These are phyloP conservation scores for Ascaphus truei DNA, from an alignment of 2,113 vertebrate genomes.

Conservation along the genomic window DNA sequence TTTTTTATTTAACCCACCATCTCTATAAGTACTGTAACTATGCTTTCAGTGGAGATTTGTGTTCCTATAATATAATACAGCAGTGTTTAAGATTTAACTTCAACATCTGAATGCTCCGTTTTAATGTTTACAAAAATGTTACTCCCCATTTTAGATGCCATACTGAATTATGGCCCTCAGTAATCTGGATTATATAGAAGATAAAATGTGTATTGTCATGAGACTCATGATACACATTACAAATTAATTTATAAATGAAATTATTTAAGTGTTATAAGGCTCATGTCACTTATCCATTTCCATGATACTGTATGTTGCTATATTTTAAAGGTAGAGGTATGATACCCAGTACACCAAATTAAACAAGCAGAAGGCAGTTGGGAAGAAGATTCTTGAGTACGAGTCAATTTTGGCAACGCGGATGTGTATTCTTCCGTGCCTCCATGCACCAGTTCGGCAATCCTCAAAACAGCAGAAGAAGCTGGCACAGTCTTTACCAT, in stretches of 20 bases:
- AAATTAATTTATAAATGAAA: background rate
- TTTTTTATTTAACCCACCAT: too few species aligned
- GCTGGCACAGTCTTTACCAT: constrained; percentile 98
- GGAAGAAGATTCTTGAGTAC: constrained; percentile 95
- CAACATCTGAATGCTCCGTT: too few species aligned
- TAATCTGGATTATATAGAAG: background rate
- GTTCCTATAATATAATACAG: background rate
- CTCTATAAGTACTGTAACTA: too few species aligned
- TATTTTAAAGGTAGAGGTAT: constrained; percentile 88
- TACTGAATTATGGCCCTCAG: constrained; percentile 19
- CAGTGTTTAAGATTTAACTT: background rate
- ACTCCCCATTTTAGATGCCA: background rate
- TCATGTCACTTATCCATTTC: constrained; percentile 36
- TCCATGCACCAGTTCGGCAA: constrained; percentile 93
- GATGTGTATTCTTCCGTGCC: constrained; percentile 94
- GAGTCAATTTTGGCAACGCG: constrained; percentile 97
- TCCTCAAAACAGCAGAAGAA: constrained; percentile 99
- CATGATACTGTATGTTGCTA: constrained; percentile 3
- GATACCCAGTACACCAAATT: constrained; percentile 98
- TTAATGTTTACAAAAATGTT: too few species aligned
- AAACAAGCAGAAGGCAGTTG: constrained; percentile 94
- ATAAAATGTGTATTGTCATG: constrained; percentile 3
- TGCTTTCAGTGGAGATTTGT: too few species aligned
- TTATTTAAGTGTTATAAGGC: constrained; percentile 46
- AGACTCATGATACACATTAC: constrained; percentile 7